Conservation (phyloP, 1,140 invertebrate genomes). For the Elymnias hypermnestra region DNA sequence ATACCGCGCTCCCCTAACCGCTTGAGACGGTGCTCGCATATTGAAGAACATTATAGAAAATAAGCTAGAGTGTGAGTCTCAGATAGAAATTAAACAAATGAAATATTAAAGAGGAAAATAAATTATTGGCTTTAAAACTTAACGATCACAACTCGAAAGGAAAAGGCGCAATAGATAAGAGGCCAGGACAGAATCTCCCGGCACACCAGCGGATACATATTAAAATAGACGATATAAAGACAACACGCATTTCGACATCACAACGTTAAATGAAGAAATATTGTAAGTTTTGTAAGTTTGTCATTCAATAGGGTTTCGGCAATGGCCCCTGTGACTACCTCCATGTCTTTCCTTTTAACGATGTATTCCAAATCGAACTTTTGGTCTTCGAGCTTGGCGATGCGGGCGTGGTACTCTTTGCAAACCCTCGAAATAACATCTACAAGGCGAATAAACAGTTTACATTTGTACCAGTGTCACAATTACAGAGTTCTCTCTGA, state of each 20-base stretch:
- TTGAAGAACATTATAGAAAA: constrained; percentile 33
- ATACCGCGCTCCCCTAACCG: constrained; percentile 21
- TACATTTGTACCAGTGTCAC: constrained; percentile 31
- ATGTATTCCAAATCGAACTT: constrained; percentile 99
- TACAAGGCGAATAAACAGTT: constrained; percentile 73
- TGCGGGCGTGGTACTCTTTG: constrained; percentile 91
- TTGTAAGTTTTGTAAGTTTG: constrained; percentile 63
- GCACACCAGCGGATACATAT: constrained; percentile 41
- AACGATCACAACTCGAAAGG: constrained; percentile 53
- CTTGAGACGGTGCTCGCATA: constrained; percentile 29
- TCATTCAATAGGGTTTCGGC: constrained; percentile 46
- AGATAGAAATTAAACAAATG: constrained; percentile 37
- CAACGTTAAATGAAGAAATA: constrained; percentile 55
- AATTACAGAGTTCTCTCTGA: constrained; percentile 22
- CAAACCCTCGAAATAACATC: constrained; percentile 88
- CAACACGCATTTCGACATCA: constrained; percentile 58
- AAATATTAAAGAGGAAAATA: constrained; percentile 40
- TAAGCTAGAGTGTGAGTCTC: constrained; percentile 46
- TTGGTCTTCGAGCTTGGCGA: constrained; percentile 91
- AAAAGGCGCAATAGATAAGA: constrained; percentile 50
- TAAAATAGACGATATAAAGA: constrained; percentile 56
- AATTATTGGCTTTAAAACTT: constrained; percentile 42
- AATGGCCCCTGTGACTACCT: constrained; percentile 81
- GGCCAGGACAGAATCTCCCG: constrained; percentile 22
- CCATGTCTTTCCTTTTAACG: constrained; percentile 97